Evolutionary conservation across 1,140 invertebrate species (phyloP).

Genomic region (Alviniconcha marisindica): DNA sequence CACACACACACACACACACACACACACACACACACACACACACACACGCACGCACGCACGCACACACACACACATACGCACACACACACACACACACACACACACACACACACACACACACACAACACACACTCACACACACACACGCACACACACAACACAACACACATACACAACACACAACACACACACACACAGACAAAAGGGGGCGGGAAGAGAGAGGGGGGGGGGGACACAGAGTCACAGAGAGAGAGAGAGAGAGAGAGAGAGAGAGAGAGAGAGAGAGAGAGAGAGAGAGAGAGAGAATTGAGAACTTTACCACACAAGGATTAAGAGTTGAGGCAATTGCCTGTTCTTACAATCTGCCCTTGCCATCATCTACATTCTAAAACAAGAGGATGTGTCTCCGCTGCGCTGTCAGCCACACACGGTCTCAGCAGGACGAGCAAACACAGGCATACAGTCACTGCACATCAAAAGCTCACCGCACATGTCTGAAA

Average conservation of each 20-base stretch:
- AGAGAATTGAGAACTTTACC: too few species aligned
- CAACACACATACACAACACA: too few species aligned
- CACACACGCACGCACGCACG: not conserved
- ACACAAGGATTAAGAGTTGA: too few species aligned
- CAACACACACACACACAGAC: not conserved
- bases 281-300: not conserved
- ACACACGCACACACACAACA: not conserved
- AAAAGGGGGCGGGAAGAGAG: not conserved
- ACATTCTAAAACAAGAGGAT: not conserved
- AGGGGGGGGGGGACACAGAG: not conserved
- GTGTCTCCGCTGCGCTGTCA: too few species aligned
- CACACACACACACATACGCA: not conserved
- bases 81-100: conserved; percentile 6
- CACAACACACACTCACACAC: not conserved
- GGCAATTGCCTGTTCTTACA: too few species aligned
- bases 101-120: conserved; percentile 13
- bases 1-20: too few species aligned
- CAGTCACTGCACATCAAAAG: too few species aligned
- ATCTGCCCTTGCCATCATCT: not conserved
- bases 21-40: too few species aligned
- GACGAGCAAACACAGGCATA: too few species aligned
- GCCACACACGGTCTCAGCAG: too few species aligned
- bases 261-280: not conserved
- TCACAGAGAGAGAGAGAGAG: not conserved
- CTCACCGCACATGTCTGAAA: too few species aligned